Evolutionary conservation across 2,888 invertebrate genomes (phyloP).

Genomic region (Laspeyria flexula): DNA sequence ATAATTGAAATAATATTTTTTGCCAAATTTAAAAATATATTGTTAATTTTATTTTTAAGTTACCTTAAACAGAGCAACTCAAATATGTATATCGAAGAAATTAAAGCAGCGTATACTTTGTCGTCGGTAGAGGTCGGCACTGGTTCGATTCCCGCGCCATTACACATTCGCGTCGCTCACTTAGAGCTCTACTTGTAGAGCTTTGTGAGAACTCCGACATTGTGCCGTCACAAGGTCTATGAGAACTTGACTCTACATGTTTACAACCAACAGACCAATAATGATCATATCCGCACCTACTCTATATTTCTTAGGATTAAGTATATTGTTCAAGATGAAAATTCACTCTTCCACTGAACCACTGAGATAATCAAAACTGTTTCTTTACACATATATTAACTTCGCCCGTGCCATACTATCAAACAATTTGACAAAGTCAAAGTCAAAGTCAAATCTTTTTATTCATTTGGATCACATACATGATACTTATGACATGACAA

Average conservation of each 20-base stretch:
- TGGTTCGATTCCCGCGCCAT: conserved; percentile 68
- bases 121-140: conserved; percentile 33
- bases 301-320: background rate
- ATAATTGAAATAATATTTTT: no score
- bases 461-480: no score
- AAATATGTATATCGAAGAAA: conserved; percentile 8
- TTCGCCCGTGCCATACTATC: no score
- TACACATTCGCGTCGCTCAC: conserved; percentile 79
- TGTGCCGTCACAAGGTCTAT: conserved; percentile 10
- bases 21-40: no score
- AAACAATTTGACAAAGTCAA: no score
- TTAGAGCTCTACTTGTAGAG: conserved; percentile 56
- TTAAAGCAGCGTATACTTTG: conserved; percentile 21
- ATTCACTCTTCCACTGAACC: no score
- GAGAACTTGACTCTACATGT: conserved; percentile 2
- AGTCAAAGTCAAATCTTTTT: no score
- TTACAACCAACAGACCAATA: background rate
- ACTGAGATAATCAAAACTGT: no score
- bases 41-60: no score
- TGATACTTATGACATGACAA: no score
- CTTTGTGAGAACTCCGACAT: conserved; percentile 53
- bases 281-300: background rate
- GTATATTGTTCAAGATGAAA: no score
- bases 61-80: background rate
- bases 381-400: no score